phyloP scores from a whole-genome alignment of 2,888 invertebrate species.

The Tenthredo distinguenda region DNA sequence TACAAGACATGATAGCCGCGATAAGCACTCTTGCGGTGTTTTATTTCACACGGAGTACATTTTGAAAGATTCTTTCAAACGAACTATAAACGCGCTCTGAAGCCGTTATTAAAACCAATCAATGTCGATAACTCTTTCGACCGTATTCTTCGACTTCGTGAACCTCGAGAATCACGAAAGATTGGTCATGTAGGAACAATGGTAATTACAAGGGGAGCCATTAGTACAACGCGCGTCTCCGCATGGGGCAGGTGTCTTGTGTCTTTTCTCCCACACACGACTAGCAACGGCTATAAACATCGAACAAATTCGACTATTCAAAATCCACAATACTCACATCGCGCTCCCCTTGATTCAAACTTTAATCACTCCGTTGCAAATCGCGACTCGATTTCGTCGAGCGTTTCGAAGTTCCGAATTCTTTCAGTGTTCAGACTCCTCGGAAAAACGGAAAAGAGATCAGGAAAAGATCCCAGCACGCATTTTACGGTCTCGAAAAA shows the following conservation, averaged over 20 bases:
- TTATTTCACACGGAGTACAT: not conserved
- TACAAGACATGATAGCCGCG: no score
- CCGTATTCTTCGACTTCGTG: constrained; percentile 31
- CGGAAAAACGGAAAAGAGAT: not conserved
- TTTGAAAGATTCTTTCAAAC: not conserved
- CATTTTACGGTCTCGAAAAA: not conserved
- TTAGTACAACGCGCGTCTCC: constrained; percentile 67
- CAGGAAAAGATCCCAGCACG: not conserved
- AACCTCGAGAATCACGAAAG: constrained; percentile 41
- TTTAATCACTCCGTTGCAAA: not conserved
- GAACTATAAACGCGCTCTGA: not conserved
- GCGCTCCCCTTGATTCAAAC: not conserved
- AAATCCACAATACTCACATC: not conserved
- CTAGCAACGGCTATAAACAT: constrained; percentile 63
- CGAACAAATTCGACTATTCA: not conserved
- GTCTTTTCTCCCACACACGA: constrained; percentile 58
- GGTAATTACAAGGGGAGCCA: constrained; percentile 68
- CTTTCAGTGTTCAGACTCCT: not conserved
- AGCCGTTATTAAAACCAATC: constrained; percentile 20
- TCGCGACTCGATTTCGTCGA: constrained; percentile 5
- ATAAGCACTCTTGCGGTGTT: not conserved
- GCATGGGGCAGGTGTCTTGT: constrained; percentile 68
- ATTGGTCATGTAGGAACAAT: constrained; percentile 62
- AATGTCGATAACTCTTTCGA: constrained; percentile 17
- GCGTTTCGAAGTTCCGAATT: not conserved